Base-by-base conservation (phyloP, 2,113 vertebrate species). In the Thamnaconus septentrionalis region DNA sequence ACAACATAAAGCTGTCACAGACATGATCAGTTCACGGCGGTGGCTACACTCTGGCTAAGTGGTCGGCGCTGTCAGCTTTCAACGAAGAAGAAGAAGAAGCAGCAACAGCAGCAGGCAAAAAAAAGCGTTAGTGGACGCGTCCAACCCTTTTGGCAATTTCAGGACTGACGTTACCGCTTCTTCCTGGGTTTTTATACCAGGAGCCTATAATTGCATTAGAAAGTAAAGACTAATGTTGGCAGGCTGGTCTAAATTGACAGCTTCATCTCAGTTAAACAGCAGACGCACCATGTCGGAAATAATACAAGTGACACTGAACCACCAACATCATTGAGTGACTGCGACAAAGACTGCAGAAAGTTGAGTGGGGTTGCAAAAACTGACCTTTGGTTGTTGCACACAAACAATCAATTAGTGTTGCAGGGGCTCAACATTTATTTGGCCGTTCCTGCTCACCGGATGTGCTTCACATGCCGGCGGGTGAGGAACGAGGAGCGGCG, bases 381-480 rank as follows among this genome's bases (percentile, higher is more conserved):
- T 31, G 18, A 31, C 18, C 18, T 31, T 31, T 31, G 18, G 18
- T 31, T 31, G 18, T 31, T 41, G 61, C 12, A 40, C 70, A 31
- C 59, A 64, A 63, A 46, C 61, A 79, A 76, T 76, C 73, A 62
- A 84, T 85, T 80, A 84, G 67, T 78, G 77, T 56, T 82, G 64
- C 66, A 64, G 76, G 65, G 60, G 61, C 66, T 55, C 83, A 80
- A 84, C 82, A 84, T 86, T 87, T 83, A 86, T 85, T 86, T 82
- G 85, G 76, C 76, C 18, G 69, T 78, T 77, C 65, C 56, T 73
- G 59, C 74, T 70, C 59, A 44, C 57, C 8, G 60, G 75, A 71
- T 75, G 18, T 70, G 66, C 73, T 72, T 76, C 74, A 67, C 48
- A 70, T 78, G 83, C 65, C 56, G 60, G 78, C 69, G 54, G 49